Conservation (phyloP, 2,113 vertebrate genomes). For the Cephalopholis sonnerati region DNA sequence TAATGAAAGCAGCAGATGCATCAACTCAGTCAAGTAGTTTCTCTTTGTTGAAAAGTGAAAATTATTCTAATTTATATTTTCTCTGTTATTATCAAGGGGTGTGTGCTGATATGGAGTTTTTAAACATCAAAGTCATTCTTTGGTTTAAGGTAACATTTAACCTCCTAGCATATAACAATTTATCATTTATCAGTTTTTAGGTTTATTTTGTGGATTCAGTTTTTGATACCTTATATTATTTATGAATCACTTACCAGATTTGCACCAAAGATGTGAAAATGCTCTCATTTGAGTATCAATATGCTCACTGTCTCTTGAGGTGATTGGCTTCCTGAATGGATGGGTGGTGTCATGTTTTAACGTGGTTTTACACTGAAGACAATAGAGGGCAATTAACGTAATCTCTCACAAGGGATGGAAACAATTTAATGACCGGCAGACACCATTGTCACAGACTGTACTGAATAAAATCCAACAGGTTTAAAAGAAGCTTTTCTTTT, state of each 20-base stretch:
- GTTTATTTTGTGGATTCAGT: not conserved
- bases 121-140: not conserved
- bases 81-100: not conserved
- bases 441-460: conserved; percentile 12
- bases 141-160: not conserved
- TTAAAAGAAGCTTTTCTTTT: conserved; percentile 26
- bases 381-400: conserved; percentile 16
- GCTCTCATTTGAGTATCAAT: not conserved
- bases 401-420: conserved; percentile 17
- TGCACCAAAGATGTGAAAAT: not conserved
- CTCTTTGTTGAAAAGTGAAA: conserved; percentile 12
- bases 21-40: not conserved
- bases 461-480: conserved; percentile 27
- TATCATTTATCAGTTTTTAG: not conserved
- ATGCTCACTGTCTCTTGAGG: not conserved
- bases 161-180: not conserved
- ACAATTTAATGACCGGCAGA: not conserved
- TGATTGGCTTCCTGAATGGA: not conserved
- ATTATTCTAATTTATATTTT: not conserved
- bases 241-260: not conserved
- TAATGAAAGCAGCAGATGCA: conserved; percentile 24
- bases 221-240: not conserved
- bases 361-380: not conserved
- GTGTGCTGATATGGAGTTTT: not conserved
- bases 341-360: conserved; percentile 13